phyloP scores from a whole-genome alignment of 2,113 vertebrate species.

The Nesoenas mayeri region DNA sequence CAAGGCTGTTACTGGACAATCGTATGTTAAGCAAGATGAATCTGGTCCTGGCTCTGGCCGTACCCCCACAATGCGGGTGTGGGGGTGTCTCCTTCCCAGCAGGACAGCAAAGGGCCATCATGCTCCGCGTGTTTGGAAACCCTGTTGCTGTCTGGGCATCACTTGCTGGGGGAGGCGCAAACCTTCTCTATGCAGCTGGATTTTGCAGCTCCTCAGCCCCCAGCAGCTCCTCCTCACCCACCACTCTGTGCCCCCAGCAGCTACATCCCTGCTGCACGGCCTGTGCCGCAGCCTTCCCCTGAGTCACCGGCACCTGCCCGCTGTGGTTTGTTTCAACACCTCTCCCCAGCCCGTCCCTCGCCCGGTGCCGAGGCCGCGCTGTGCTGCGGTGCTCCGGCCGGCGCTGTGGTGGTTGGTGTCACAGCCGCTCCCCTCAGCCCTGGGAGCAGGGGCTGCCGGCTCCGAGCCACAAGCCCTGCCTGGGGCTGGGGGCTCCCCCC shows the following conservation, averaged over 20 bases:
- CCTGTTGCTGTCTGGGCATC: background rate
- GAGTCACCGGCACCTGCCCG: background rate
- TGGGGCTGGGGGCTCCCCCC: background rate
- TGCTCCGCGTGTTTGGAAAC: rapidly evolving
- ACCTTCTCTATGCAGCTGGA: background rate
- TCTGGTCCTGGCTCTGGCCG: too few relatives aligned
- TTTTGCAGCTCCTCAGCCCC: background rate
- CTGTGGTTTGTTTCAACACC: background rate
- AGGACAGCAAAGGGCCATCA: rapidly evolving
- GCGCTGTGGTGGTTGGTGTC: rapidly evolving
- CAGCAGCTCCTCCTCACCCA: rapidly evolving
- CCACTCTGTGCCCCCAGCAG: too few relatives aligned
- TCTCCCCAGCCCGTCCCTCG: background rate
- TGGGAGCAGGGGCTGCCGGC: too few relatives aligned
- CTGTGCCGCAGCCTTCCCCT: background rate
- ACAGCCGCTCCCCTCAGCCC: background rate
- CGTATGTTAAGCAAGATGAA: too few relatives aligned
- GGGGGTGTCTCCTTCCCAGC: background rate
- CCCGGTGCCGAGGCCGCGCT: rapidly evolving
- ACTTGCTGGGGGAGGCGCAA: background rate
- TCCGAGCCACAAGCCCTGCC: background rate
- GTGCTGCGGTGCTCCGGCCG: background rate
- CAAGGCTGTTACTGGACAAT: rapidly evolving
- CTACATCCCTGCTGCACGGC: too few relatives aligned
- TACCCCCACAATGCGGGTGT: too few relatives aligned